Evolutionary conservation across 2,797 vertebrate species (phyloP), one percentile per base, ranked within the genome.

Genomic region (Liasis olivaceus): DNA sequence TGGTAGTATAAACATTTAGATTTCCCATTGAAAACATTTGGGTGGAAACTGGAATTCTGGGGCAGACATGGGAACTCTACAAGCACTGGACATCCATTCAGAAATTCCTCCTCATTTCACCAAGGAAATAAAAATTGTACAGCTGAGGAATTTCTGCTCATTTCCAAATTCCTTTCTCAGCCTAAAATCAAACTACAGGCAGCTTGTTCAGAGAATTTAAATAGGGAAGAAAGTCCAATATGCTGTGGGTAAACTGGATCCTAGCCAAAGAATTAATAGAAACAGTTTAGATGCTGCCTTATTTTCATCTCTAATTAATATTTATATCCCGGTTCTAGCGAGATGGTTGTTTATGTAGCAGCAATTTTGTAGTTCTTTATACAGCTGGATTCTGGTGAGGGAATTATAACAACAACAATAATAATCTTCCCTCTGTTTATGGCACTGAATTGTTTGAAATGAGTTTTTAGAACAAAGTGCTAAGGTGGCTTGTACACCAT

Each of bases 261-360:
- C 0, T 4, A 96, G 88, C 93, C 87, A 97, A 95, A 94, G 90
- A 95, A 96, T 94, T 95, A 97, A 96, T 93, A 95, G 92, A 96
- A 95, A 91, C 72, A 13, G 54, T 95, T 97, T 95, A 77, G 86
- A 77, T 95, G 85, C 91, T 96, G 91, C 85, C 88, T 95, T 94
- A 69, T 94, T 96, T 97, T 91, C n/a, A 54, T 96, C 88, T 91
- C 94, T 96, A 95, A 97, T 96, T 97, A 97, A 95, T 96, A 96
- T 96, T 96, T 95, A 95, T 96, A 69, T 5, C 91, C 85, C 69
- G 89, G 91, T 94, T 93, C 85, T 89, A 96, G 94, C 93, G 86
- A 93, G 66, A 84, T 26, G 1, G 5, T 84, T 95, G 81, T 95
- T 96, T 96, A 92, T 91, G 96, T 93, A 96, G 94, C 84, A 95